Base-by-base conservation (phyloP, 2,888 invertebrate species). In the Drosophila multiciliata region DNA sequence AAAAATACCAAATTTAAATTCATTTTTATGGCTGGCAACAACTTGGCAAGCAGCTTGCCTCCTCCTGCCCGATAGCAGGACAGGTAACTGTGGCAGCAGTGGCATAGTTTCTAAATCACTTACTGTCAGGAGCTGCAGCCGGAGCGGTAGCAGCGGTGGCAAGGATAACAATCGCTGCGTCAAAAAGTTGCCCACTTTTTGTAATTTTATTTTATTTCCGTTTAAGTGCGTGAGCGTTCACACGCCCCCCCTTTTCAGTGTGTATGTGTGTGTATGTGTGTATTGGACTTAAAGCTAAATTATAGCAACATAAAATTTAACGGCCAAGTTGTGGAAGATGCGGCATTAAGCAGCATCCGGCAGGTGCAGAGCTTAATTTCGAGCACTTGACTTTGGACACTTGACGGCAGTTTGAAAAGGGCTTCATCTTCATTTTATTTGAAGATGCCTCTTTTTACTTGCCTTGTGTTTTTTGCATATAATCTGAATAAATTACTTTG, bases 191-290 rank as follows among this genome's bases (percentile, higher is more conserved):
- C 90, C 82, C 90, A 85, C 90, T 89, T 85, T 89, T 89, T 89
- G 88, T 89, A 87, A 89, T 85, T 89, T 85, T 89, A 87, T 85
- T 85, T 85, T 89, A 85, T 85, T 89, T 84, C 88, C 85, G 80
- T 84, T 87, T 89, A 87, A 85, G 89, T 89, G 85, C 85, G 85
- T 85, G 77, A 52, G 75, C 61, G 29, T 53, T 36, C 60, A 17
- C 42, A 20, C 52, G 3, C 38, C 23, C 55, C 55, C 12, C 53
- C 33, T 11, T 6, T 17, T 11, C 5, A 0, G 1, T 2, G 40
- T 38, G 29, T 2, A 33, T 29, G 20, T 5, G 38, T 32, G 8
- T 15, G 58, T 61, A 20, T 23, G 45, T 50, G 63, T 50, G 11
- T 8, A 58, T 75, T 75, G 87, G 90, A 89, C 84, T 89, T 89